Percentiles rank a stretch among this genome's conserved stretches.
Evolutionary conservation across 2,797 vertebrate species (phyloP).

Genomic region (Channallabes apus): DNA sequence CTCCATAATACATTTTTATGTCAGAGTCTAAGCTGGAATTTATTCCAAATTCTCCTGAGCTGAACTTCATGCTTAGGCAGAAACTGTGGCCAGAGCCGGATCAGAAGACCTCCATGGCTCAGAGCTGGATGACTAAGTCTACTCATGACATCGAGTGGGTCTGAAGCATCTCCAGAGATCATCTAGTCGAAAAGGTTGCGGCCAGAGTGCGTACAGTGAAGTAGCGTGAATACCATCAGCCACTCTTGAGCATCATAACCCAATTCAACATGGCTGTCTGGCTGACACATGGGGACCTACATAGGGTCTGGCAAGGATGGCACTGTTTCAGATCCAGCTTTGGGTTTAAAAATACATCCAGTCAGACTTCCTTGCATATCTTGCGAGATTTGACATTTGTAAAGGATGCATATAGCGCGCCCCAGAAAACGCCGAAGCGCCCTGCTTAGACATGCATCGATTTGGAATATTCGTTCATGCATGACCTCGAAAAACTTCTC

Average conservation of each 20-base stretch:
- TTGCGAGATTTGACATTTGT: constrained; percentile 23
- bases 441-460: constrained; percentile 26
- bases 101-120: constrained; percentile 2
- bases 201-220: constrained; percentile 13
- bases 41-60: background rate
- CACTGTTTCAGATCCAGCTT: background rate
- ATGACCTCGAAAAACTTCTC: constrained; percentile 20
- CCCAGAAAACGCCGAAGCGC: constrained; percentile 9
- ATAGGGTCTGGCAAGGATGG: background rate
- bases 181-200: constrained; percentile 21
- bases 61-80: background rate
- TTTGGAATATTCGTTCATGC: constrained; percentile 19
- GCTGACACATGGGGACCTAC: constrained; percentile 7
- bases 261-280: constrained; percentile 13
- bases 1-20: background rate
- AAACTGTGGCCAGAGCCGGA: background rate
- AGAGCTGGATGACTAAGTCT: constrained; percentile 5
- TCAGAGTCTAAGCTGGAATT: background rate
- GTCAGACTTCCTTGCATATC: constrained; percentile 18
- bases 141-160: background rate
- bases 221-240: constrained; percentile 35
- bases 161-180: constrained; percentile 38
- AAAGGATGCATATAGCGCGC: constrained; percentile 23
- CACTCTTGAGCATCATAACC: constrained; percentile 37
- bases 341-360: constrained; percentile 22